Evolutionary conservation across 1,140 invertebrate genomes (phyloP), one percentile per base, ranked within the genome.

Genomic region (Drosophila navojoa): DNA sequence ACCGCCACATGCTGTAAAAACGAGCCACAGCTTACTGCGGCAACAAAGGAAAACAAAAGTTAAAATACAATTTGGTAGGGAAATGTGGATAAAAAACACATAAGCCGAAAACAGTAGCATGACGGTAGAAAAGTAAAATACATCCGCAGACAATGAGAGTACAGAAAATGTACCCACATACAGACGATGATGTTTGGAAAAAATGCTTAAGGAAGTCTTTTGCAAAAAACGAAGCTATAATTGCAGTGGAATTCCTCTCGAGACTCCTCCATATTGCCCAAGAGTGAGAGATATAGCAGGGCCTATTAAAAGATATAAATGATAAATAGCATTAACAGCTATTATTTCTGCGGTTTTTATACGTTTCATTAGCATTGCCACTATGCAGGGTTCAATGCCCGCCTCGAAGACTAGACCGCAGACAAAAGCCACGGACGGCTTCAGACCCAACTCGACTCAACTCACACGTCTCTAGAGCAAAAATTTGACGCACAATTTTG

Each of bases 71-170:
- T 49, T 19, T 38, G 11, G 29, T 35, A 54, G 19, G 29, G 29
- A 57, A 13, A 42, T 38, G 32, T 13, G 40, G 53, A 55, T 35
- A 40, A 54, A 57, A 57, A 57, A 32, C 32, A 38, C 35, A 38
- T 57, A 64, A 45, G 13, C 55, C 58, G 13, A 58, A 70, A 32
- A 58, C 47, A 54, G 49, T 44, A 54, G 9, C 69, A 54, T 54
- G 57, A 69, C 55, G 52, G 45, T 25, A 29, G 47, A 25, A 40
- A 19, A 25, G 10, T 38, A 11, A 44, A 64, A 50, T 44, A 32
- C 44, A 32, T 19, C 25, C 38, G 52, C 44, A 79, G 80, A 82
- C 80, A 82, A 84, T 82, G 80, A 76, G 62, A 72, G 55, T 79
- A 77, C 38, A 54, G 45, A 72, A 77, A 63, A 52, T 38, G 19